Base-by-base conservation (phyloP, 2,113 vertebrate species). In the Phocoena sinus region DNA sequence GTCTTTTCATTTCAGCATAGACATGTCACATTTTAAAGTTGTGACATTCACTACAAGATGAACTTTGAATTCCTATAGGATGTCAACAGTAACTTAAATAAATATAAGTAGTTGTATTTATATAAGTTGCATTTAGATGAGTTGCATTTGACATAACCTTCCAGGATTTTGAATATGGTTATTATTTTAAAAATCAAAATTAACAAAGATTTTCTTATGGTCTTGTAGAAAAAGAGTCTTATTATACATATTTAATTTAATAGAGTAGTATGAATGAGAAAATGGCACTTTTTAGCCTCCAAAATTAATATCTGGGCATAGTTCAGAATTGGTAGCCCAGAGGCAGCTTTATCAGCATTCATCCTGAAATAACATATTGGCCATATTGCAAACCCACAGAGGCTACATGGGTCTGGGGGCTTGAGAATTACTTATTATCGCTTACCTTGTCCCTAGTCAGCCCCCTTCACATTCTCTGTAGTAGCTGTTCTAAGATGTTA, bases 121-220 rank as follows among this genome's bases (percentile, higher is more conserved):
- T 20, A 58, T 90, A 31, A 85, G 38, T 38, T 62, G 12, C n/a
- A 33, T 77, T 53, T 63, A 65, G 28, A 56, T 92, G 71, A 71
- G 44, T 26, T 94, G 17, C 33, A 80, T 94, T 85, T 85, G 67
- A 83, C 41, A 58, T 80, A 89, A 85, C 2, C 58, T 86, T 81
- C n/a, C 11, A 80, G 8, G 26, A 56, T 70, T 94, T 68, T 85
- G 20, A 90, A 82, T 81, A 74, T 23, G n/a, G 20, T 47, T 31
- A 81, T 65, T 63, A 84, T 70, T 77, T 93, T 86, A 76, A 95
- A 91, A 41, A 81, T 95, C 1, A 33, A 76, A 96, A 58, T 85
- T 91, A 65, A 80, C 36, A 63, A 76, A 87, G 6, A 2, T 56
- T 91, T 94, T 44, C n/a, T 18, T 60, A 65, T 0, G 47, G 8